Percentiles rank a stretch among this genome's conserved stretches.
phyloP scores from a whole-genome alignment of 2,888 invertebrate species.

The Tetanocera ferruginea region DNA sequence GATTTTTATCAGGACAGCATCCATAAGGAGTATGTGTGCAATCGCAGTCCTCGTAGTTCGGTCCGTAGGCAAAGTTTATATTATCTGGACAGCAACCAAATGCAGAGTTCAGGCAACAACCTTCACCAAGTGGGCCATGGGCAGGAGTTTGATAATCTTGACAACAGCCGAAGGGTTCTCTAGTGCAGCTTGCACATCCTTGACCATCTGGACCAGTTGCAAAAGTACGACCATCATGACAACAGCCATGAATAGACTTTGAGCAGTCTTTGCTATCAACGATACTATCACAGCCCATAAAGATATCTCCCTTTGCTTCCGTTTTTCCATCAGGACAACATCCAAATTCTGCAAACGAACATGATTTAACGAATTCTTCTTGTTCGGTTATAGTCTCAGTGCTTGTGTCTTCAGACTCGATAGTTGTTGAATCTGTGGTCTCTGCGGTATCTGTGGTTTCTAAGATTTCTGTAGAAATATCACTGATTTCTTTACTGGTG shows the following conservation, averaged over 20 bases:
- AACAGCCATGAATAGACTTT: slow-evolving; percentile 79
- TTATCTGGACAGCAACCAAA: slow-evolving; percentile 95
- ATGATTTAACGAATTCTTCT: slow-evolving; percentile 60
- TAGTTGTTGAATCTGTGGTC: slow-evolving; percentile 35
- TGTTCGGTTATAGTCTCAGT: slow-evolving; percentile 45
- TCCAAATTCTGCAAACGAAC: slow-evolving; percentile 71
- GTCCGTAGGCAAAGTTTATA: slow-evolving; percentile 84
- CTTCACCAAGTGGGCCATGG: slow-evolving; percentile 85
- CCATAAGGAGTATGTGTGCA: slow-evolving; percentile 83
- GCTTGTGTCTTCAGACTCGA: slow-evolving; percentile 36
- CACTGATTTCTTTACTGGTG: slow-evolving; percentile 53
- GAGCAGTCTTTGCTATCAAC: slow-evolving; percentile 70
- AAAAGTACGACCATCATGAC: slow-evolving; percentile 76
- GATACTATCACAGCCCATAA: slow-evolving; percentile 58
- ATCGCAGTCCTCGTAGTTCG: slow-evolving; percentile 82
- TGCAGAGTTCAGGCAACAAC: slow-evolving; percentile 81
- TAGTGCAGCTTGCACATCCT: slow-evolving; percentile 83
- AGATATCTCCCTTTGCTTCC: slow-evolving; percentile 74
- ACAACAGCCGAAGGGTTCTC: slow-evolving; percentile 87
- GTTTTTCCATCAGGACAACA: slow-evolving; percentile 81
- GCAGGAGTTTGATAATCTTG: slow-evolving; percentile 86
- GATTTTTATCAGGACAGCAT: slow-evolving; percentile 88
- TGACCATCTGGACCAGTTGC: slow-evolving; percentile 79
- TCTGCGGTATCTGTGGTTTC: too few species aligned
- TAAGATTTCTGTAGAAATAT: too few species aligned